These are phyloP conservation scores for Torymus auratus DNA, from an alignment of 2,888 invertebrate species.

Conservation along the genomic window DNA sequence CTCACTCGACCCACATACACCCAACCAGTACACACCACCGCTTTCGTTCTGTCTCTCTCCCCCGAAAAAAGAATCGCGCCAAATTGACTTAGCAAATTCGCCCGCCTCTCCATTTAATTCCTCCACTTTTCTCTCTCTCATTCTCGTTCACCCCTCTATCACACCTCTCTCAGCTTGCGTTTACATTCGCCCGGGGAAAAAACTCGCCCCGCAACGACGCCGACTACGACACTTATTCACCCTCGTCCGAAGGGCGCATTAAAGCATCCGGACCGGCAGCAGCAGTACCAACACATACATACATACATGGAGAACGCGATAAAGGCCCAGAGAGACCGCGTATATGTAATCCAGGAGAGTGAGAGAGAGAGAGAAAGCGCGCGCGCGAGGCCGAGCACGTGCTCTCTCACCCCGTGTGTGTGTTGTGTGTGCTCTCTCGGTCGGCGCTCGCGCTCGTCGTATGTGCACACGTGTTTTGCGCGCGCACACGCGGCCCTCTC, in stretches of 20 bases:
- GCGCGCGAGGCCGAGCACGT: constrained; percentile 56
- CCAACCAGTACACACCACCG: background rate
- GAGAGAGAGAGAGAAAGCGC: constrained; percentile 40
- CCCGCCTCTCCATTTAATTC: constrained; percentile 52
- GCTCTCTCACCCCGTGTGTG: constrained; percentile 50
- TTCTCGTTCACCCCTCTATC: constrained; percentile 27
- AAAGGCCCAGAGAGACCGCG: background rate
- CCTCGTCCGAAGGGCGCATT: too few relatives aligned
- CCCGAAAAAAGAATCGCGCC: constrained; percentile 11
- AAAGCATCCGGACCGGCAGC: too few relatives aligned
- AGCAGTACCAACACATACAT: background rate
- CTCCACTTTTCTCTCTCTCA: constrained; percentile 8
- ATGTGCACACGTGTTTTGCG: background rate
- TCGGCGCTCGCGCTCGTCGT: background rate
- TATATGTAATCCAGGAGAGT: background rate
- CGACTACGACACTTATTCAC: background rate
- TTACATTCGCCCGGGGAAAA: background rate
- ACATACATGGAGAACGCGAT: too few relatives aligned
- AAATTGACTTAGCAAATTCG: constrained; percentile 45
- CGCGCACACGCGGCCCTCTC: constrained; percentile 42
- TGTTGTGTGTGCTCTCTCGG: background rate
- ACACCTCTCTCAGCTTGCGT: constrained; percentile 27
- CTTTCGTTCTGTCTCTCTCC: too few relatives aligned
- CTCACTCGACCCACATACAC: constrained; percentile 22
- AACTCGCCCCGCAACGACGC: constrained; percentile 14